These are phyloP conservation scores for Mus spicilegus DNA, from an alignment of 2,113 vertebrate species.

Conservation along the genomic window DNA sequence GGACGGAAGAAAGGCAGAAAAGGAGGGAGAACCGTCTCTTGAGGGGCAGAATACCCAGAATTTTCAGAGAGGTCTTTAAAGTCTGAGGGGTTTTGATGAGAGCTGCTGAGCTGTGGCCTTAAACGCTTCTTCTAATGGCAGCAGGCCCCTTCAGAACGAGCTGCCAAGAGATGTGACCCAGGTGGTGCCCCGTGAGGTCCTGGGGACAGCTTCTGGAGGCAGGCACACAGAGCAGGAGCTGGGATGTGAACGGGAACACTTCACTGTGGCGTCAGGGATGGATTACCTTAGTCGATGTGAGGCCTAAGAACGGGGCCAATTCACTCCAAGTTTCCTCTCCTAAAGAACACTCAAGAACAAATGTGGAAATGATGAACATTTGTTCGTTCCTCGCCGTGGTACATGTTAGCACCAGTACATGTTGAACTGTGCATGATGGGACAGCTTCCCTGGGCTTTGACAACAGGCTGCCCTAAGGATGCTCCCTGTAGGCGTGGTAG, in stretches of 20 bases:
- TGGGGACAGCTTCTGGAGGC: accelerated
- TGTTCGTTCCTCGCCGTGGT: not conserved
- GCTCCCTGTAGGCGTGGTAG: not conserved
- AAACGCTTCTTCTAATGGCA: not conserved
- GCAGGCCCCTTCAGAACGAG: too few species aligned
- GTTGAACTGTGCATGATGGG: not conserved
- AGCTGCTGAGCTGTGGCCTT: too few species aligned
- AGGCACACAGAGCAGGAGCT: accelerated
- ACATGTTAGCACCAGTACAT: not conserved
- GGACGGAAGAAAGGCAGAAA: not conserved
- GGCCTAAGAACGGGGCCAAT: accelerated
- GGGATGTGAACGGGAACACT: accelerated
- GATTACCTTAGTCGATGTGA: not conserved
- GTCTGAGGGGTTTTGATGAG: accelerated
- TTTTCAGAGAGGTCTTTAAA: not conserved
- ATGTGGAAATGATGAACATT: not conserved
- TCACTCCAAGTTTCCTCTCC: not conserved
- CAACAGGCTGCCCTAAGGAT: not conserved
- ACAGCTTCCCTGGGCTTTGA: not conserved
- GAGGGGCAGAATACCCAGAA: not conserved
- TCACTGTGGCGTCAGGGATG: accelerated
- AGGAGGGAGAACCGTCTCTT: not conserved
- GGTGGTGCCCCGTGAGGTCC: not conserved
- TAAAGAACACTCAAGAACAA: not conserved
- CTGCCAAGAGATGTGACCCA: not conserved